Conservation (phyloP, 2,888 invertebrate genomes). For the Cenopis cana region DNA sequence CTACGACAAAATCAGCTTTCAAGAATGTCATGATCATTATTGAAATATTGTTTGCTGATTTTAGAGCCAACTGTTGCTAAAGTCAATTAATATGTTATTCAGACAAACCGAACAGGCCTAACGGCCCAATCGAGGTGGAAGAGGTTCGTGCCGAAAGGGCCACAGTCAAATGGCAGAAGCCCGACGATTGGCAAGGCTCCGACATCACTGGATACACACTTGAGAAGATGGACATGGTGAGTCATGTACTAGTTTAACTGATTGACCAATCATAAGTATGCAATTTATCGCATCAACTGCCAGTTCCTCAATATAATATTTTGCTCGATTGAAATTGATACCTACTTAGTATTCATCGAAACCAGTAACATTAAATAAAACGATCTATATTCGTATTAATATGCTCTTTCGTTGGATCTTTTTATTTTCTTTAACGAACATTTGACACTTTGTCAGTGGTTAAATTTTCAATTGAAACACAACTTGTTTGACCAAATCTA, state of each 20-base stretch:
- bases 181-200: slow-evolving; percentile 94
- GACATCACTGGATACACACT: slow-evolving; percentile 95
- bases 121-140: slow-evolving; percentile 93
- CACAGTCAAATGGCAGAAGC: slow-evolving; percentile 96
- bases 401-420: too few relatives aligned
- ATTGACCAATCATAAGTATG: neutral
- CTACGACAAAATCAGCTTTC: neutral
- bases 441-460: too few relatives aligned
- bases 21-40: neutral
- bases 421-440: too few relatives aligned
- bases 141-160: slow-evolving; percentile 96
- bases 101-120: slow-evolving; percentile 93
- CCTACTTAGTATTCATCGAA: neutral
- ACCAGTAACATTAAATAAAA: too few relatives aligned
- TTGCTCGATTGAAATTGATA: neutral
- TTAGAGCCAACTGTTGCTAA: neutral
- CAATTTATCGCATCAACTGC: neutral
- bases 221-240: slow-evolving; percentile 96
- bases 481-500: too few relatives aligned
- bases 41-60: neutral
- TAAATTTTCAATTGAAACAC: too few relatives aligned
- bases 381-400: too few relatives aligned
- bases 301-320: neutral
- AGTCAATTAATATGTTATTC: slow-evolving; percentile 45
- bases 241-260: slow-evolving; percentile 25